Percentiles rank a stretch among this genome's conserved stretches.
Conservation (phyloP, 1,140 invertebrate species). For the Drosophila albomicans region DNA sequence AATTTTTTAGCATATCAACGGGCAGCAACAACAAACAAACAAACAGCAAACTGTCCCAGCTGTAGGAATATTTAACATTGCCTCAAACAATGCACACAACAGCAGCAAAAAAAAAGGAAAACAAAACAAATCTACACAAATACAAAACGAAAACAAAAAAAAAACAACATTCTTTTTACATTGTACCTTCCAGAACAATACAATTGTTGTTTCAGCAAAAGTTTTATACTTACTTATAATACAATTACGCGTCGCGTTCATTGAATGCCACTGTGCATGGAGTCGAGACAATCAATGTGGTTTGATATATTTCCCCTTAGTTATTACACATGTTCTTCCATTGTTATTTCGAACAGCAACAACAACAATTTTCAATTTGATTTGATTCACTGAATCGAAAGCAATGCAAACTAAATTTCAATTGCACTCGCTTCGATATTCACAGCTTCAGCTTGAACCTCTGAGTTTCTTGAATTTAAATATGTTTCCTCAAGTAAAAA, state of each 20-base stretch:
- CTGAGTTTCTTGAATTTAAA: background rate
- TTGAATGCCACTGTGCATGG: constrained; percentile 47
- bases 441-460: background rate
- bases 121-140: constrained; percentile 9
- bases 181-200: constrained; percentile 52
- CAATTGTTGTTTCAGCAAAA: constrained; percentile 46
- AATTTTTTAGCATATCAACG: constrained; percentile 39
- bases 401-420: background rate
- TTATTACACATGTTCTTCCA: constrained; percentile 47
- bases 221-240: constrained; percentile 39
- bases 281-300: constrained; percentile 81
- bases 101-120: background rate
- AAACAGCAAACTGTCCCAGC: constrained; percentile 9
- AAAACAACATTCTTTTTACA: constrained; percentile 39
- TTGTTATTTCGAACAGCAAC: constrained; percentile 42
- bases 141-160: background rate
- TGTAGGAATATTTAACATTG: constrained; percentile 25
- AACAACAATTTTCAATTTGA: background rate
- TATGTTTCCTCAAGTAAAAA: background rate
- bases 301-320: constrained; percentile 70
- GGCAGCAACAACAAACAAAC: background rate
- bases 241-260: constrained; percentile 24
- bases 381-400: background rate
- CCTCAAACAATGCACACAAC: constrained; percentile 4
- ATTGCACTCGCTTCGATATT: background rate